Evolutionary conservation across 2,113 vertebrate genomes (phyloP).

Genomic region (Halcyon senegalensis): DNA sequence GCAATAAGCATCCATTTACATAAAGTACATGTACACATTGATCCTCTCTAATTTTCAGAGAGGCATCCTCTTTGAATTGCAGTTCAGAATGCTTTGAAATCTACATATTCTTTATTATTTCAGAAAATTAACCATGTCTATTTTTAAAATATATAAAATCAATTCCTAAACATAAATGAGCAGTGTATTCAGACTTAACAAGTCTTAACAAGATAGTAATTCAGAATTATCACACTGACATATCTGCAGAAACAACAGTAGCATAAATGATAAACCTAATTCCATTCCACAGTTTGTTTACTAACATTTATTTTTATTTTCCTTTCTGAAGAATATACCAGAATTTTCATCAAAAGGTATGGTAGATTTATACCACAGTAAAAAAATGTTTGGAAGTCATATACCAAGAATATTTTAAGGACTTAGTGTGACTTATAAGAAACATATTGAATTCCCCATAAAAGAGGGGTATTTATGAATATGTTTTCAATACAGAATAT

Average conservation of each 20-base stretch:
- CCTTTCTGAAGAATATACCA: constrained; percentile 8
- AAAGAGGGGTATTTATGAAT: constrained; percentile 50
- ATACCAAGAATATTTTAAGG: constrained; percentile 28
- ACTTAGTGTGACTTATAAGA: constrained; percentile 51
- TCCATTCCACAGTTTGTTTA: not conserved
- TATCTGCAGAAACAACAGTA: not conserved
- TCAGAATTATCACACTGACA: constrained; percentile 14
- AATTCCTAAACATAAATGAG: not conserved
- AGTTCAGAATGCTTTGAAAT: constrained; percentile 21
- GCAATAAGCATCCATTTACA: constrained; percentile 22
- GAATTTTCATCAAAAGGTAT: constrained; percentile 12
- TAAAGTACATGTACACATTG: constrained; percentile 23
- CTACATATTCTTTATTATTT: constrained; percentile 3
- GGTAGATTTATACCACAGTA: not conserved
- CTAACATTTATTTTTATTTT: not conserved
- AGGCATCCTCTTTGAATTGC: not conserved
- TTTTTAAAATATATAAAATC: not conserved
- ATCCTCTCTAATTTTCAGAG: constrained; percentile 32
- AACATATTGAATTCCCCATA: constrained; percentile 46
- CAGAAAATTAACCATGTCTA: constrained; percentile 9
- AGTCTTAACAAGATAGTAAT: constrained; percentile 4
- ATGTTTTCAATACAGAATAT: constrained; percentile 45
- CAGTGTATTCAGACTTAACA: not conserved
- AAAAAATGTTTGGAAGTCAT: not conserved
- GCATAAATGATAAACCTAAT: not conserved